Evolutionary conservation across 2,888 invertebrate species (phyloP).

Genomic region (Subacronicta megacephala): DNA sequence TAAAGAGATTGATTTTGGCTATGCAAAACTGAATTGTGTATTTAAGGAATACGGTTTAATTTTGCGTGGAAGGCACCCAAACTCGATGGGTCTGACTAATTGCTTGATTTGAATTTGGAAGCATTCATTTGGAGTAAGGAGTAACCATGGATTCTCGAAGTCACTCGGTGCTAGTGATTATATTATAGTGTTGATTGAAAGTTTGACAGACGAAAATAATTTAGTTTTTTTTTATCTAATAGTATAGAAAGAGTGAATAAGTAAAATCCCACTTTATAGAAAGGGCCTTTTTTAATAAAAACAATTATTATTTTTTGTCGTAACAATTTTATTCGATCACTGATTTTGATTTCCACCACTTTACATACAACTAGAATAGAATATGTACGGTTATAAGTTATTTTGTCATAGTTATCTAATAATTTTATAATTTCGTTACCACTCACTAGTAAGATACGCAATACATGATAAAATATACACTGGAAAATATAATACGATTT

Average conservation of each 20-base stretch:
- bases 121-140: slow-evolving; percentile 41
- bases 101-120: slow-evolving; percentile 73
- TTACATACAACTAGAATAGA: slow-evolving; percentile 81
- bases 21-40: slow-evolving; percentile 22
- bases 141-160: slow-evolving; percentile 27
- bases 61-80: slow-evolving; percentile 34
- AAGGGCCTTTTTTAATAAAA: slow-evolving; percentile 52
- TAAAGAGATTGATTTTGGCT: slow-evolving; percentile 15
- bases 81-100: slow-evolving; percentile 64
- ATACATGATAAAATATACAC: slow-evolving; percentile 45
- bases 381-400: slow-evolving; percentile 76
- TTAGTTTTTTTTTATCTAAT: too few species aligned
- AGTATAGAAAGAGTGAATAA: too few species aligned
- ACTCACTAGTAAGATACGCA: slow-evolving; percentile 56
- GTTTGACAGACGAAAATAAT: too few species aligned
- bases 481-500: slow-evolving; percentile 21
- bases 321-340: slow-evolving; percentile 90
- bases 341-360: slow-evolving; percentile 80
- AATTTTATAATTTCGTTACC: slow-evolving; percentile 66
- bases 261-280: too few species aligned
- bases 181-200: slow-evolving; percentile 28
- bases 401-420: slow-evolving; percentile 58
- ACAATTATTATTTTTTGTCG: slow-evolving; percentile 71
- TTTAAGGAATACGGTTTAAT: slow-evolving; percentile 41
- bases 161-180: slow-evolving; percentile 36